These are phyloP conservation scores for Chiroxiphia lanceolata DNA, from an alignment of 2,797 vertebrate genomes.

Conservation along the genomic window DNA sequence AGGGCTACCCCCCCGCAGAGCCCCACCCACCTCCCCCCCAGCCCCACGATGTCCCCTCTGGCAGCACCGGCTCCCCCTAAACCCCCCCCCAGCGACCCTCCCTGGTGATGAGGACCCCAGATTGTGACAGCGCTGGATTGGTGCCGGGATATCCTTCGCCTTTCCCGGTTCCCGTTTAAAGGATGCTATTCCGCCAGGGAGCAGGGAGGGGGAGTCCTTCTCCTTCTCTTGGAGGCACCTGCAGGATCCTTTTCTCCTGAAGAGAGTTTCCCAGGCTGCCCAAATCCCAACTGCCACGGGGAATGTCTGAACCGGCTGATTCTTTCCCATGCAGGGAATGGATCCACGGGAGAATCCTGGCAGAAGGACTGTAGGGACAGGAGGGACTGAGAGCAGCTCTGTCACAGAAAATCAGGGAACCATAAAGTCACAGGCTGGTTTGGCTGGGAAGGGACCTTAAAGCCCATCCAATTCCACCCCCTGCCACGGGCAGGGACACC, in stretches of 20 bases:
- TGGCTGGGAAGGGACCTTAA: not conserved
- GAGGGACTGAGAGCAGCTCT: not conserved
- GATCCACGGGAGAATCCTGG: not conserved
- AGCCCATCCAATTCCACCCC: not conserved
- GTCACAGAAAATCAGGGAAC: not conserved
- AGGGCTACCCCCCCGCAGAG: not conserved
- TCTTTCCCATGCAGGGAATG: not conserved
- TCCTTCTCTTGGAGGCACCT: not conserved
- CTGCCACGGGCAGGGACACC: not conserved
- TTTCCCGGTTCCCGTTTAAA: not conserved
- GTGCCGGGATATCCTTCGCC: not conserved
- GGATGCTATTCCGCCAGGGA: slow-evolving; percentile 10
- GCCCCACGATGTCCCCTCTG: accelerated
- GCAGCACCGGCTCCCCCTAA: too few relatives aligned
- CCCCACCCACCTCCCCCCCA: not conserved
- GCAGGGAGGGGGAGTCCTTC: slow-evolving; percentile 53
- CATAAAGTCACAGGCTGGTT: not conserved
- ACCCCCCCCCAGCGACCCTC: too few relatives aligned
- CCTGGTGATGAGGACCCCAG: not conserved
- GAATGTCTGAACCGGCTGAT: not conserved
- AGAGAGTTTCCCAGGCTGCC: not conserved
- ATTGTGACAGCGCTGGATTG: not conserved
- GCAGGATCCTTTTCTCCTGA: not conserved
- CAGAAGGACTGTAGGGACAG: not conserved
- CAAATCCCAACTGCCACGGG: not conserved